phyloP scores from a whole-genome alignment of 2,113 vertebrate species.

The Trichechus manatus region DNA sequence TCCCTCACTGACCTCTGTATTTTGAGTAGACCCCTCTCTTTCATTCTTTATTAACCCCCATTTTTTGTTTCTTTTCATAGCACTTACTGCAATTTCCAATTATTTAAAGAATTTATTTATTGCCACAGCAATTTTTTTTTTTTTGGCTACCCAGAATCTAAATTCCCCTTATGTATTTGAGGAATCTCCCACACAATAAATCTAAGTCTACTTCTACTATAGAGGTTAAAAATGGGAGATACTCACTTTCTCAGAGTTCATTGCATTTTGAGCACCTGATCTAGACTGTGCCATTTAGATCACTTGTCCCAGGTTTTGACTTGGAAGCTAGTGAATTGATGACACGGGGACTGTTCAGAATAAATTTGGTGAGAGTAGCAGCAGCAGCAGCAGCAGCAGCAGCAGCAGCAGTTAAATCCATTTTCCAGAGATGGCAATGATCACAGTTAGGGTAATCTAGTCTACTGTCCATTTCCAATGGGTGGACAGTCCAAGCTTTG shows the following conservation, averaged over 20 bases:
- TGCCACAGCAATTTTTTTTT: neutral
- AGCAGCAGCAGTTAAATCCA: neutral
- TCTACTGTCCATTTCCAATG: neutral
- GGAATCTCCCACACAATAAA: neutral
- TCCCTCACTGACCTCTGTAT: neutral
- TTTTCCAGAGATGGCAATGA: neutral
- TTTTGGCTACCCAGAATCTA: neutral
- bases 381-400: too few relatives aligned
- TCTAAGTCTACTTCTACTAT: neutral
- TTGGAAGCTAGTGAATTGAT: neutral
- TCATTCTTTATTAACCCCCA: neutral
- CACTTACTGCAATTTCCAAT: neutral
- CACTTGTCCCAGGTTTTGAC: neutral
- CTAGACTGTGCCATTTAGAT: neutral
- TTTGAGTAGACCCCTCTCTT: neutral
- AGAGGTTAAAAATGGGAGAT: neutral
- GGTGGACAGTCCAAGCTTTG: neutral
- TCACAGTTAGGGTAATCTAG: neutral
- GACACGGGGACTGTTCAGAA: neutral
- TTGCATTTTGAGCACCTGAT: neutral
- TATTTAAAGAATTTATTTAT: neutral
- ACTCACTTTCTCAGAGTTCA: neutral
- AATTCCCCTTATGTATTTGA: neutral
- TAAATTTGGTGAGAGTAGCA: neutral
- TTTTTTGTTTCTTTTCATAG: slow-evolving; percentile 4